phyloP scores from a whole-genome alignment of 2,113 vertebrate genomes.

The Lepidothrix coronata region DNA sequence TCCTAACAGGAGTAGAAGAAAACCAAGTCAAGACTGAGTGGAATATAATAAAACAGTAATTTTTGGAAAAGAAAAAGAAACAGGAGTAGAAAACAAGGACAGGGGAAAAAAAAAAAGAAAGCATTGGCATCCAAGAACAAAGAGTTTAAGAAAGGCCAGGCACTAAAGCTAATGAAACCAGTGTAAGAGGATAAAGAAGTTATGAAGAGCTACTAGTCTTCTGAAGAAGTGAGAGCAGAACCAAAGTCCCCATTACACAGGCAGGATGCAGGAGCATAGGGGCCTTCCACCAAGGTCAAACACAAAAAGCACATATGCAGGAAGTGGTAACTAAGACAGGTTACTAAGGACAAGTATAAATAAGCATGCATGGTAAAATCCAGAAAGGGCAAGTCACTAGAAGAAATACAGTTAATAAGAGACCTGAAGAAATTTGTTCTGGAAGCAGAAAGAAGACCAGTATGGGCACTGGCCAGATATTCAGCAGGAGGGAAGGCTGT shows the following conservation, averaged over 20 bases:
- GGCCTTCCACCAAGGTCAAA: background rate
- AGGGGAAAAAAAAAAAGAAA: background rate
- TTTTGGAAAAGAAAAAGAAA: background rate
- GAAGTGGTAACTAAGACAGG: background rate
- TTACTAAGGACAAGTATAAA: background rate
- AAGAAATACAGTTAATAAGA: background rate
- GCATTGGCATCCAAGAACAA: background rate
- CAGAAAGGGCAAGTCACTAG: background rate
- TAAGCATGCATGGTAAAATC: fast-evolving
- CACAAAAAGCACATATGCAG: background rate
- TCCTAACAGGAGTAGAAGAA: background rate
- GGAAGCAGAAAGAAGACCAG: background rate
- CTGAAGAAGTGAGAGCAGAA: background rate
- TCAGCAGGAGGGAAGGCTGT: background rate
- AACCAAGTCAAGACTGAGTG: background rate
- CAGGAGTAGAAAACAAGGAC: background rate
- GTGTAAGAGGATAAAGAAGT: background rate
- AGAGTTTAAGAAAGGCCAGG: background rate
- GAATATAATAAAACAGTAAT: background rate
- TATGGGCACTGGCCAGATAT: background rate
- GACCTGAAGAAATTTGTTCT: background rate
- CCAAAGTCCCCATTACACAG: background rate
- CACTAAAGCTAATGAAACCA: background rate
- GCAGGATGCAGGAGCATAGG: background rate
- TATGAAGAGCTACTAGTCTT: background rate